phyloP scores from a whole-genome alignment of 2,113 vertebrate species.

The Beaufortia kweichowensis region DNA sequence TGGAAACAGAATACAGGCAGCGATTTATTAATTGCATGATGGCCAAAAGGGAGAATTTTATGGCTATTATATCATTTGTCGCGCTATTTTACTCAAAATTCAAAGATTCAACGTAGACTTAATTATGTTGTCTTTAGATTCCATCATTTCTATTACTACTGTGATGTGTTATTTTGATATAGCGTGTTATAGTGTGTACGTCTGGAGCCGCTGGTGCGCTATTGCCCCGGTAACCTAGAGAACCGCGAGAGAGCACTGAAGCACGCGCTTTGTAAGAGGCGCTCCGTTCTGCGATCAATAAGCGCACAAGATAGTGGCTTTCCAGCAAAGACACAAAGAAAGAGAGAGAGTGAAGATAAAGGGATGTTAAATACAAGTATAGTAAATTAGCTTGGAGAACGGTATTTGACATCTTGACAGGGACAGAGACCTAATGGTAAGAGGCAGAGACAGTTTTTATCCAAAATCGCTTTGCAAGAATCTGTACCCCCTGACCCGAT shows the following conservation, averaged over 20 bases:
- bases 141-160: conserved; percentile 20
- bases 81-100: no score
- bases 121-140: conserved; percentile 45
- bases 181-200: conserved; percentile 26
- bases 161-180: conserved; percentile 28
- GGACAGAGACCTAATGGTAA: conserved; percentile 53
- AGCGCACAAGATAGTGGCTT: conserved; percentile 68
- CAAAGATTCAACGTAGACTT: neutral
- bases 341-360: conserved; percentile 62
- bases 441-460: conserved; percentile 27
- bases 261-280: conserved; percentile 74
- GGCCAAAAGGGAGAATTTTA: neutral
- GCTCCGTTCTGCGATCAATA: conserved; percentile 72
- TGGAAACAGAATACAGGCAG: neutral
- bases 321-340: conserved; percentile 74
- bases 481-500: conserved; percentile 19
- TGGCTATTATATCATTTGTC: no score
- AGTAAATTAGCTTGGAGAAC: conserved; percentile 85
- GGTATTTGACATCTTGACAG: conserved; percentile 70
- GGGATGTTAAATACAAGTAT: conserved; percentile 69
- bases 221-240: conserved; percentile 78
- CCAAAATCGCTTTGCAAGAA: neutral
- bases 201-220: conserved; percentile 39
- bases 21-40: neutral
- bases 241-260: conserved; percentile 74